Base-by-base conservation (phyloP, 2,797 vertebrate species). In the Hybognathus amarus region DNA sequence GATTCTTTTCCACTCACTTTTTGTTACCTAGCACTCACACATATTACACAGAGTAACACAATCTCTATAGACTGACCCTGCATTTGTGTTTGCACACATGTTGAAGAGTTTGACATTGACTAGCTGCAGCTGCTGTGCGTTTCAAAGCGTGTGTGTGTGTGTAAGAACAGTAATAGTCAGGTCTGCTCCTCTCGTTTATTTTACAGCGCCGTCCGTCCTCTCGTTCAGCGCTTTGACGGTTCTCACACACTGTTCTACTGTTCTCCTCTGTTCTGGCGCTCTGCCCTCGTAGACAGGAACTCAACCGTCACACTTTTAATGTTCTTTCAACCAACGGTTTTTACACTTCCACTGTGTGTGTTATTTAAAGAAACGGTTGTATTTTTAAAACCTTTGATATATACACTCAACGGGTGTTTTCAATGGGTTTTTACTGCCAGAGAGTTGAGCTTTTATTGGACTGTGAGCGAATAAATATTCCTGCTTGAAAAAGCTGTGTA, bases 11-110 rank as follows among this genome's bases (percentile, higher is more conserved):
- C 77, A 50, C 33, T 61, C 59, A n/a, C 78, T 66, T 47, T 86
- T 78, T 77, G 74, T 89, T 85, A 81, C 84, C 84, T 87, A 50
- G 59, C 30, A 90, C 87, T 89, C 86, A 87, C 88, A 89, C 89
- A 89, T 87, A 86, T 89, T 88, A 84, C 88, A 83, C 84, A 75
- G 74, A 36, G 56, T 63, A 82, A 76, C 70, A 69, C 47, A 76
- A 77, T 83, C 80, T 79, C 50, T 76, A 45, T 24, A 54, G 79
- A 47, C 56, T 82, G 79, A 77, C 66, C 79, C 59, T 24, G 50
- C 50, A 36, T 80, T 77, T 87, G 74, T 82, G 80, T 81, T 68
- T 73, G 67, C 76, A 84, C 69, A 85, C 59, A 87, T 85, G 83
- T 87, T 87, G 64, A 80, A 83, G 71, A 45, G n/a, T 63, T 85